Conservation (phyloP, 2,888 invertebrate genomes). For the Beris morrisii region DNA sequence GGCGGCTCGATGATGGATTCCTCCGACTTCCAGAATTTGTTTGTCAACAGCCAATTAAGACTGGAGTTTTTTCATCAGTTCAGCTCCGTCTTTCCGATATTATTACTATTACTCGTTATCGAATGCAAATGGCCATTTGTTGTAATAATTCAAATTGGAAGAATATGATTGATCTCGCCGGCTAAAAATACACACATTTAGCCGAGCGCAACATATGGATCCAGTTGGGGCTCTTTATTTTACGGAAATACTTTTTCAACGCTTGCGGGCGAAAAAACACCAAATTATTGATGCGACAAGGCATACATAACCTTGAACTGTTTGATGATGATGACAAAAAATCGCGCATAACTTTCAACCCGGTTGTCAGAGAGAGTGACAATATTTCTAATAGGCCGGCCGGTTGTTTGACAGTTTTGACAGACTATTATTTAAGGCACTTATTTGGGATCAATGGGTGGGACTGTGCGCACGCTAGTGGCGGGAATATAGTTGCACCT, state of each 20-base stretch:
- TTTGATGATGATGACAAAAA: slow-evolving; percentile 17
- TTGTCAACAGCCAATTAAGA: slow-evolving; percentile 22
- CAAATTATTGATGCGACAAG: slow-evolving; percentile 28
- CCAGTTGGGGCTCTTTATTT: too few relatives aligned
- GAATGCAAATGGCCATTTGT: too few relatives aligned
- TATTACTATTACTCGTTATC: too few relatives aligned
- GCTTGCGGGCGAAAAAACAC: slow-evolving; percentile 9
- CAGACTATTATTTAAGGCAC: slow-evolving; percentile 57
- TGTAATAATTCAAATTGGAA: too few relatives aligned
- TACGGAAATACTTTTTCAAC: too few relatives aligned
- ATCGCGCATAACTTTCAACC: slow-evolving; percentile 13
- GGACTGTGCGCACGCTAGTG: slow-evolving; percentile 3
- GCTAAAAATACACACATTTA: too few relatives aligned
- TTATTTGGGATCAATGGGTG: slow-evolving; percentile 32
- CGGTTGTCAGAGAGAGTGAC: slow-evolving; percentile 19
- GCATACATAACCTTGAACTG: slow-evolving; percentile 27
- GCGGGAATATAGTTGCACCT: background rate
- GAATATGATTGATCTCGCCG: too few relatives aligned
- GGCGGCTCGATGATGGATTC: slow-evolving; percentile 36
- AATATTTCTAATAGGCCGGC: slow-evolving; percentile 44
- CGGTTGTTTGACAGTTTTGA: slow-evolving; percentile 58
- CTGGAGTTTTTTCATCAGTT: too few relatives aligned
- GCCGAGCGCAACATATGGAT: too few relatives aligned
- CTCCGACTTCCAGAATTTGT: slow-evolving; percentile 4
- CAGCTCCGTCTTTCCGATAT: too few relatives aligned